Evolutionary conservation across 2,888 invertebrate genomes (phyloP), one percentile per base, ranked within the genome.

Genomic region (Yponomeuta cagnagella): DNA sequence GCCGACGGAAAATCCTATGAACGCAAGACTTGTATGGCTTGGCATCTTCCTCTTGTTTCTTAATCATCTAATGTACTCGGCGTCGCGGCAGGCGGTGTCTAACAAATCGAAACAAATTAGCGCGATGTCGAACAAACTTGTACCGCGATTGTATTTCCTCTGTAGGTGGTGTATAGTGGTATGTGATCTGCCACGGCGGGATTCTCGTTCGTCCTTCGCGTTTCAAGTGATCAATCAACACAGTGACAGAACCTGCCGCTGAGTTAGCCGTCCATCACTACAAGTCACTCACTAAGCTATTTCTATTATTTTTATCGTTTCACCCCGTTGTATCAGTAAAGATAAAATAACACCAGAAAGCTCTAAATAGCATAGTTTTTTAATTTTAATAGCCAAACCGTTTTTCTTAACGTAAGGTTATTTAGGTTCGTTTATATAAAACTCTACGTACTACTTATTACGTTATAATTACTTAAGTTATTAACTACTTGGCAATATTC

Each of bases 71-170:
- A 68, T 68, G 68, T 68, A 68, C 68, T 48, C 68, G 30, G 52
- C 65, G 31, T 65, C 65, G 52, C 68, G 31, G 48, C 5, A 10
- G 69, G 65, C 69, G 65, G 78, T 82, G 81, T 84, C 80, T 80
- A 83, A 86, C 84, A 87, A 87, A 86, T 87, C 84, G 84, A 82
- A 83, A 86, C 87, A 87, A 86, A 86, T 86, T 84, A 85, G 82
- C 84, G 82, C 78, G 80, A 80, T 84, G 85, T 87, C 81, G 81
- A 81, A 80, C 82, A 79, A 79, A 69, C 79, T 78, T 77, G 84
- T 83, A 52, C 4, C 52, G 68, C 30, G 68, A 31, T 58, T 43
- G 43, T 43, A 43, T 43, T 43, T 43, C 0, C 43, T 43, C 9
- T 43, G 43, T 43, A 43, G 43, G 43, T 43, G 9, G 31, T 31